A percentile compares a stretch with the other conserved stretches of the same genome.
Conservation (phyloP, 2,888 invertebrate genomes). For the Temnothorax ravouxi region DNA sequence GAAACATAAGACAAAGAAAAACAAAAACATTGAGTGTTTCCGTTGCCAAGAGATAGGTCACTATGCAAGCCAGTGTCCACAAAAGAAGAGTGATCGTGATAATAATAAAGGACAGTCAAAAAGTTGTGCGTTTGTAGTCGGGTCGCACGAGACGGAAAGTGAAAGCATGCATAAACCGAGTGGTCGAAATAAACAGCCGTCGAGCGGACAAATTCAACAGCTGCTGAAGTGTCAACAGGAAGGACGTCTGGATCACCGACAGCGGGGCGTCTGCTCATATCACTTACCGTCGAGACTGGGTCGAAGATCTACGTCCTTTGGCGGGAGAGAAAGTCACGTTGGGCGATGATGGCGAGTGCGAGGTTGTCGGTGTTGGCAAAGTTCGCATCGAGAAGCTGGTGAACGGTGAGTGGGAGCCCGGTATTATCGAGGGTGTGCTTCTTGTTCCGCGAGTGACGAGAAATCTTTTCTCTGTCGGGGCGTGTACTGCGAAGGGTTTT, state of each 20-base stretch:
- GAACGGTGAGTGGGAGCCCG: neutral
- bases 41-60: neutral
- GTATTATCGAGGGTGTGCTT: too few species aligned
- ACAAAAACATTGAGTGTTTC: neutral
- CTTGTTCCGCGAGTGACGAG: neutral
- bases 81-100: neutral
- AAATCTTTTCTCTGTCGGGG: neutral
- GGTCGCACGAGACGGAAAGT: too few species aligned
- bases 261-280: too few species aligned
- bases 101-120: neutral
- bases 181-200: neutral
- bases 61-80: neutral
- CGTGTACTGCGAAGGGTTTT: neutral
- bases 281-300: too few species aligned
- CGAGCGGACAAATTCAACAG: neutral
- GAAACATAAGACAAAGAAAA: neutral
- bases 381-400: neutral
- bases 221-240: neutral
- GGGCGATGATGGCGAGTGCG: neutral
- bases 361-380: neutral
- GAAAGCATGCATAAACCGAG: too few species aligned
- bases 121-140: neutral
- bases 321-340: neutral
- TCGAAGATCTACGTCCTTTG: neutral
- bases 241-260: neutral